Base-by-base conservation (phyloP, 1,140 invertebrate species). In the Delia radicum region DNA sequence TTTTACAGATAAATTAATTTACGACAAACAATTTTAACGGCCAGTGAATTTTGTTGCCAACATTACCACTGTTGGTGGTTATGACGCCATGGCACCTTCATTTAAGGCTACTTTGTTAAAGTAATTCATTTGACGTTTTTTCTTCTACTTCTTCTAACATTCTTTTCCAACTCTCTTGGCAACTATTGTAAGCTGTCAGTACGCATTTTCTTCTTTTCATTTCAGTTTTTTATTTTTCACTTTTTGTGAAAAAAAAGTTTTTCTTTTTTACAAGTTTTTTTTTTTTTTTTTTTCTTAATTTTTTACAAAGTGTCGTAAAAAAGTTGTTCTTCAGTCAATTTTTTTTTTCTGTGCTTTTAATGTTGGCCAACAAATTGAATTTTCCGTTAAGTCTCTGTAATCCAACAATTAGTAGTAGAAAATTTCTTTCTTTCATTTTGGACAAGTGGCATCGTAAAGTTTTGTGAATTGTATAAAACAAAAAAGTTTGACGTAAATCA, bases 1-100 rank as follows among this genome's bases (percentile, higher is more conserved):
- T 55, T 55, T 55, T 55, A 55, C 48, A 55, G 48, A 29, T 65
- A 72, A 72, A 72, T 72, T 72, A 72, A 42, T 72, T 72, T 72
- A 72, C 69, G 69, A 42, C 69, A 72, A 72, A 72, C 69, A 46
- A 72, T 72, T 72, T 72, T 72, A 72, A 72, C 69, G 69, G 69
- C 27, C 69, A 72, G 27, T 72, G 69, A 72, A 31, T 72, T 72
- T 18, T 72, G 48, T 55, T 55, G 48, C 48, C 48, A 55, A 55
- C 48, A 55, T 55, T 55, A 55, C 48, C 48, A 55, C 48, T 18
- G 10, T 55, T 55, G 48, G 48, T 55, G 48, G 48, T 55, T 55
- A 55, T 55, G 48, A 55, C 48, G 48, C 48, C 48, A 55, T 55
- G 37, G 31, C 29, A 29, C 63, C 63, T 29, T n/a, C 13, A 65